These are phyloP conservation scores for Dysidea cf. avara DNA, from an alignment of 37 sponge, comb jelly and placozoan species.

Conservation along the genomic window DNA sequence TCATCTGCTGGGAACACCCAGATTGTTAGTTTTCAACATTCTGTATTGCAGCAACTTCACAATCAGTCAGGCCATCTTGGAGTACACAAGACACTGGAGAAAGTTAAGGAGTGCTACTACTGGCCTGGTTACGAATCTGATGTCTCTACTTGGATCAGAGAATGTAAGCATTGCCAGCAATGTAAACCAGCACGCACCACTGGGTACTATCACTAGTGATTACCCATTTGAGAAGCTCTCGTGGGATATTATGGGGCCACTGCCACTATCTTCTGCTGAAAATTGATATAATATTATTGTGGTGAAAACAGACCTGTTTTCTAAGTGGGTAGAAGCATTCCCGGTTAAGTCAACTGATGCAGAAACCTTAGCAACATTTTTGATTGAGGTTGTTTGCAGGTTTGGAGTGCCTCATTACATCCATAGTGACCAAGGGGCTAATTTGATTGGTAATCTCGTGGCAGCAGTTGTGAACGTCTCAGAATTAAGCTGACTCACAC, in stretches of 20 bases:
- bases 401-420: no score
- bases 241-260: conserved; percentile 5
- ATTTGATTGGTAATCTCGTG: no score
- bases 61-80: neutral
- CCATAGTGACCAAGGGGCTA: no score
- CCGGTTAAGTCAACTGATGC: neutral
- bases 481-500: no score
- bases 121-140: neutral
- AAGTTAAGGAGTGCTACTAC: conserved; percentile 1
- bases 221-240: neutral
- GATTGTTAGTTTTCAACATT: neutral
- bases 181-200: neutral
- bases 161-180: neutral
- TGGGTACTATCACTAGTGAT: neutral
- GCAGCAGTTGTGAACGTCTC: no score
- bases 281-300: no score
- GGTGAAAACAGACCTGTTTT: neutral
- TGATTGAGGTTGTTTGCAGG: no score
- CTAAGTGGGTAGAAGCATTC: neutral
- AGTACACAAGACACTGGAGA: neutral
- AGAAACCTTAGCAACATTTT: neutral
- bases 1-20: neutral
- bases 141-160: neutral
- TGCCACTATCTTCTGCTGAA: neutral
- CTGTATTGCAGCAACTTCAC: neutral